phyloP scores from a whole-genome alignment of 1,140 invertebrate species.

The Ericerus pela region DNA sequence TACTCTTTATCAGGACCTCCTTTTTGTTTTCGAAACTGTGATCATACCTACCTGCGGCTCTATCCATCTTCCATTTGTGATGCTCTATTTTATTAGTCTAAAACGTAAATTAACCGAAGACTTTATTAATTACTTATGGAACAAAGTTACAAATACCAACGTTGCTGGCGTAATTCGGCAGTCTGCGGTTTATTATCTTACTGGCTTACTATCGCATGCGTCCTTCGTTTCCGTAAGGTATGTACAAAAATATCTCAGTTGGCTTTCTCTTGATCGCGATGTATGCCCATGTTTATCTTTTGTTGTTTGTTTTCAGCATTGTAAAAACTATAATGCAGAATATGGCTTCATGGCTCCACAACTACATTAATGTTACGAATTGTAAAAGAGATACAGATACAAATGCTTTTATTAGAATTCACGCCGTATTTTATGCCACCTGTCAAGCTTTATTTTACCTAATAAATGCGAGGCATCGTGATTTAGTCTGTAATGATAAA shows the following conservation, averaged over 20 bases:
- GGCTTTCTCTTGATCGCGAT: background rate
- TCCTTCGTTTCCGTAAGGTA: conserved; percentile 50
- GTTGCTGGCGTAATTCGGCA: conserved; percentile 48
- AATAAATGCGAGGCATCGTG: conserved; percentile 70
- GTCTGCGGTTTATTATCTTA: conserved; percentile 52
- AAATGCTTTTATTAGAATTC: conserved; percentile 42
- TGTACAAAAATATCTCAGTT: conserved; percentile 19
- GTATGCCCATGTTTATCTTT: background rate
- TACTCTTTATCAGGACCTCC: conserved; percentile 21
- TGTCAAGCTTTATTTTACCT: conserved; percentile 85
- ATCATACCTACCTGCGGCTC: conserved; percentile 56
- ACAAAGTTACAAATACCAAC: conserved; percentile 51
- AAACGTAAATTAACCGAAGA: conserved; percentile 45
- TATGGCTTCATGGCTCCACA: conserved; percentile 55
- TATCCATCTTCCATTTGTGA: conserved; percentile 60
- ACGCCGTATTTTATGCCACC: conserved; percentile 74
- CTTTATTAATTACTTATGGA: conserved; percentile 59
- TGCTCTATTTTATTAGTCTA: conserved; percentile 60
- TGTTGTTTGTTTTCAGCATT: conserved; percentile 35
- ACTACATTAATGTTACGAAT: conserved; percentile 50
- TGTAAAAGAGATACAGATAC: conserved; percentile 33
- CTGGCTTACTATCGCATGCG: conserved; percentile 54
- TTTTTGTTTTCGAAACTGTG: conserved; percentile 48
- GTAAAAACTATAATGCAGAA: conserved; percentile 45
- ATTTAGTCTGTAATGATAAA: conserved; percentile 57